These are phyloP conservation scores for Platyrinchus mystaceus DNA, from an alignment of 2,797 vertebrate species.

Conservation along the genomic window DNA sequence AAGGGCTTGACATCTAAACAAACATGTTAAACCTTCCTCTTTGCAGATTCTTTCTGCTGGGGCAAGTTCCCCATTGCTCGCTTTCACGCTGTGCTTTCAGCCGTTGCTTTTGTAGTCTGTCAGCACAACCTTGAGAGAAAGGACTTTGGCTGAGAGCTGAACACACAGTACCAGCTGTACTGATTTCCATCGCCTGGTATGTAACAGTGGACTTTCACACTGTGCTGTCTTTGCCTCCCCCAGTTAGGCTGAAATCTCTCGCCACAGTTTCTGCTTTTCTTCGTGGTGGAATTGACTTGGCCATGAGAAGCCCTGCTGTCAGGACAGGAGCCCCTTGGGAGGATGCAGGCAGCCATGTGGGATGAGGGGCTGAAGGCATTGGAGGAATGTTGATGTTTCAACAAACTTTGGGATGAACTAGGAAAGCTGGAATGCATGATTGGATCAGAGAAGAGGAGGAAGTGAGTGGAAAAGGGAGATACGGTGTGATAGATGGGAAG, in stretches of 20 bases:
- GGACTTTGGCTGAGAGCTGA: conserved; percentile 60
- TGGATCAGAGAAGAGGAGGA: neutral
- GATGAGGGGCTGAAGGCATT: neutral
- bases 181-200: conserved; percentile 40
- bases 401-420: neutral
- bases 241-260: neutral
- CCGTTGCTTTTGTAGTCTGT: conserved; percentile 69
- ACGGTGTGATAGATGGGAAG: neutral
- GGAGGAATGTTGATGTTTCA: neutral
- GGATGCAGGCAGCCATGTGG: neutral
- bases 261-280: neutral
- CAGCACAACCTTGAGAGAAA: conserved; percentile 72
- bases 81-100: conserved; percentile 65
- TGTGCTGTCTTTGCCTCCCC: neutral
- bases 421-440: conserved; percentile 29
- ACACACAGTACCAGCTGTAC: conserved; percentile 40
- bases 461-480: neutral
- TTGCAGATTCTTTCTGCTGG: neutral
- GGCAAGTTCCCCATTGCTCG: conserved; percentile 56
- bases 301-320: neutral
- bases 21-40: neutral
- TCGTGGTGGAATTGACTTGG: neutral
- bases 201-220: conserved; percentile 51
- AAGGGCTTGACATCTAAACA: neutral
- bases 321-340: neutral